Conservation (phyloP, 2,113 vertebrate species). For the Ellobius talpinus region DNA sequence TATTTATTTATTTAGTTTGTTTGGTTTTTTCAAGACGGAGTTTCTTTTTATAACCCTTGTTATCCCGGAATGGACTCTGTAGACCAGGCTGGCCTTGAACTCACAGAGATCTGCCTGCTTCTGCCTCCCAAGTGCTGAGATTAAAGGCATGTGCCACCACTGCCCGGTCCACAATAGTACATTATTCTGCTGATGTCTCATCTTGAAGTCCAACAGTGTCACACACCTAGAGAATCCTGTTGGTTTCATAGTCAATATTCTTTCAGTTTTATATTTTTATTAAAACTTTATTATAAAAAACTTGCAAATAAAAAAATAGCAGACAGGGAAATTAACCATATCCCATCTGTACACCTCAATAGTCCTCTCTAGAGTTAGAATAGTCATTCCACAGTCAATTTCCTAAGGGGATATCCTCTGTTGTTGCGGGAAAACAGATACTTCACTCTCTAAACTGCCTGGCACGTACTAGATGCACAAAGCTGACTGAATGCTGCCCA, state of each 20-base stretch:
- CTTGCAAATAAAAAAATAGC: neutral
- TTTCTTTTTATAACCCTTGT: no score
- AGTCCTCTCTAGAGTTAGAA: neutral
- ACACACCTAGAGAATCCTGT: neutral
- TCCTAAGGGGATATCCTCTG: neutral
- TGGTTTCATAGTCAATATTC: neutral
- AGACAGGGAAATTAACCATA: neutral
- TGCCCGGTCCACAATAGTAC: neutral
- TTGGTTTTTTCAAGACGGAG: no score
- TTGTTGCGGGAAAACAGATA: neutral
- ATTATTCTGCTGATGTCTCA: neutral
- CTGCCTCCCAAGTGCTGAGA: no score
- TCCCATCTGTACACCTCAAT: rapidly evolving
- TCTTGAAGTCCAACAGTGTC: neutral
- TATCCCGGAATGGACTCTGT: no score
- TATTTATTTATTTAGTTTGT: no score
- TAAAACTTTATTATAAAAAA: neutral
- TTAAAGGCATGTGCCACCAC: no score
- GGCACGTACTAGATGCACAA: neutral
- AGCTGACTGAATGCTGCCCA: neutral
- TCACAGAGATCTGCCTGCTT: no score
- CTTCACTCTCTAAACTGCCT: neutral
- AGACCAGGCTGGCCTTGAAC: no score
- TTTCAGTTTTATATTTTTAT: neutral
- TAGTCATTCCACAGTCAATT: neutral